Percentiles rank a stretch among this genome's conserved stretches.
These are phyloP conservation scores for Drosophila littoralis DNA, from an alignment of 1,140 invertebrate species.

Conservation along the genomic window DNA sequence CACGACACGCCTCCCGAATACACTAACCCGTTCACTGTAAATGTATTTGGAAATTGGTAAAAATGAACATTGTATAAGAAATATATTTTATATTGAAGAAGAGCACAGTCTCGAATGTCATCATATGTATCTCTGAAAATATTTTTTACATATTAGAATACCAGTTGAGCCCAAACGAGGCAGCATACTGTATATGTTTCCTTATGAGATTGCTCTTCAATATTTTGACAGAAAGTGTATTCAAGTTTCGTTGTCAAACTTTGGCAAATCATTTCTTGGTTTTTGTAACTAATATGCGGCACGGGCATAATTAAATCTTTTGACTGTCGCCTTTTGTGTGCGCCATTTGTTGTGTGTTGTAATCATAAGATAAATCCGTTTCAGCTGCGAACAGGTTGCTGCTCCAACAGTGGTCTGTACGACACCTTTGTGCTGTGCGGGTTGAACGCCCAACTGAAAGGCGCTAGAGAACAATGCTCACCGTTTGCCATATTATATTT, in stretches of 20 bases:
- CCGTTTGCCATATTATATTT: conserved; percentile 51
- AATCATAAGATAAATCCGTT: conserved; percentile 77
- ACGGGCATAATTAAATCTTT: conserved; percentile 74
- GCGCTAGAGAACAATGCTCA: conserved; percentile 73
- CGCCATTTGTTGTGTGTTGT: conserved; percentile 55
- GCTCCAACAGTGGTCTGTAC: conserved; percentile 18
- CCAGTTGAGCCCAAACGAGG: background rate
- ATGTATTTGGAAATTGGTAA: background rate
- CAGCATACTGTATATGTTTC: too few species aligned
- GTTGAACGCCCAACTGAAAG: conserved; percentile 71
- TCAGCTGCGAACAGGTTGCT: conserved; percentile 46
- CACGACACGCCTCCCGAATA: conserved; percentile 17
- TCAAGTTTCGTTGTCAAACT: background rate
- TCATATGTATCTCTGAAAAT: too few species aligned
- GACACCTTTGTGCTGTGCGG: conserved; percentile 57
- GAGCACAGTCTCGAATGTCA: too few species aligned
- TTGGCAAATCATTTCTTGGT: background rate
- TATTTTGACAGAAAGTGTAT: conserved; percentile 13
- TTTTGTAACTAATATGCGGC: conserved; percentile 62
- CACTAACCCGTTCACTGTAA: background rate
- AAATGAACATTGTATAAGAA: background rate
- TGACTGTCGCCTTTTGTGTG: conserved; percentile 54
- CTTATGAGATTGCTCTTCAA: background rate
- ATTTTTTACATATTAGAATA: too few species aligned
- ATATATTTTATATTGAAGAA: background rate